Evolutionary conservation across 2,797 vertebrate genomes (phyloP).

Genomic region (Silurus lanzhouensis): DNA sequence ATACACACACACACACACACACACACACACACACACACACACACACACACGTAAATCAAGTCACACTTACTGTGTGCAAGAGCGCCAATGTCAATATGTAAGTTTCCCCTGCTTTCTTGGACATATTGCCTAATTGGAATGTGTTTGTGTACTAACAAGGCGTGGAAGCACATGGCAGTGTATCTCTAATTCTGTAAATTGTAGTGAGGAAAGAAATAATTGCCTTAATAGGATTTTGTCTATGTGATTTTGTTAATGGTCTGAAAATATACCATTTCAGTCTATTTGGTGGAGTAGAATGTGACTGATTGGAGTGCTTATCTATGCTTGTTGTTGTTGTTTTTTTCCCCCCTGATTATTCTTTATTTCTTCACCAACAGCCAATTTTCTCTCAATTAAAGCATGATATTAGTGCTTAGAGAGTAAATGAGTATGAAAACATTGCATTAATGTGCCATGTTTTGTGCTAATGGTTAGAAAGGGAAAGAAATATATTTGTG

Average conservation of each 20-base stretch:
- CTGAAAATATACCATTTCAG: slow-evolving; percentile 85
- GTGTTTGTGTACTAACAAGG: slow-evolving; percentile 70
- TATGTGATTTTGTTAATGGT: slow-evolving; percentile 86
- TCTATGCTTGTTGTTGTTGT: slow-evolving; percentile 70
- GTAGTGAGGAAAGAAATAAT: slow-evolving; percentile 77
- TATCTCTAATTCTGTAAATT: slow-evolving; percentile 80
- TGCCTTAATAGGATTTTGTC: slow-evolving; percentile 82
- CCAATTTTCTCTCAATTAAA: slow-evolving; percentile 86
- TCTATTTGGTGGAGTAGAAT: slow-evolving; percentile 84
- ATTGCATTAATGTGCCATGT: slow-evolving; percentile 72
- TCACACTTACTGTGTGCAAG: slow-evolving; percentile 1
- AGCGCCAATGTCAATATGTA: neutral
- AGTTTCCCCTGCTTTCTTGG: slow-evolving; percentile 18
- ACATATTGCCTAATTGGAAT: slow-evolving; percentile 58
- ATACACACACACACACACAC: too few species aligned
- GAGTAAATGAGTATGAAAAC: slow-evolving; percentile 80
- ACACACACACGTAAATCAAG: too few species aligned
- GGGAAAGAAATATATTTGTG: slow-evolving; percentile 35
- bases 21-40: too few species aligned
- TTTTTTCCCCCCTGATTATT: slow-evolving; percentile 66
- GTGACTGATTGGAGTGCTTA: slow-evolving; percentile 84
- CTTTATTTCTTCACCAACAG: slow-evolving; percentile 82
- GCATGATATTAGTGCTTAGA: slow-evolving; percentile 83
- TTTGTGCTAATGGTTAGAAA: slow-evolving; percentile 73
- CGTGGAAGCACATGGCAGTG: slow-evolving; percentile 74